A percentile compares a stretch with the other conserved stretches of the same genome.
Conservation (phyloP, 1,140 invertebrate genomes). For the Schlechtendalia chinensis region DNA sequence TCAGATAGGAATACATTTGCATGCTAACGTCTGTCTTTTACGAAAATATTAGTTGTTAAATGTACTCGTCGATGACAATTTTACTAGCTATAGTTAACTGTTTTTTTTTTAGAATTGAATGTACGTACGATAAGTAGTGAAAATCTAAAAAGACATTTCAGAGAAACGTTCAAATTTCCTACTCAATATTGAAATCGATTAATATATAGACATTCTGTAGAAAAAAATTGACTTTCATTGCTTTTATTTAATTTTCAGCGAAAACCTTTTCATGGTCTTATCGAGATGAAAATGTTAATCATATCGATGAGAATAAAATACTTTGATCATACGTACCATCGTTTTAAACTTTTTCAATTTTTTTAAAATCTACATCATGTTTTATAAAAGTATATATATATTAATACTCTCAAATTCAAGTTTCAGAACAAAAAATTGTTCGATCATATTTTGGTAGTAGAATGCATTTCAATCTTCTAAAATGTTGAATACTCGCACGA, state of each 20-base stretch:
- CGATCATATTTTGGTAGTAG: neutral
- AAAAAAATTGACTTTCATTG: neutral
- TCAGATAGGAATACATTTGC: too few species aligned
- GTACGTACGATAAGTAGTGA: too few species aligned
- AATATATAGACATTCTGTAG: neutral
- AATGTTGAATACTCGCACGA: neutral
- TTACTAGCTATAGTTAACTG: too few species aligned
- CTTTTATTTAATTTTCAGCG: neutral
- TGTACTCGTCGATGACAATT: too few species aligned
- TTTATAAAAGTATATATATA: neutral
- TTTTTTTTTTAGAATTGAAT: too few species aligned
- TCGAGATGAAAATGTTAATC: too few species aligned
- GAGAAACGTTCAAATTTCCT: neutral
- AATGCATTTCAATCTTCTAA: too few species aligned
- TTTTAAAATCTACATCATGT: neutral
- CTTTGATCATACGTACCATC: too few species aligned
- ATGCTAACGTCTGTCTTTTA: too few species aligned
- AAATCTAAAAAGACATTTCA: too few species aligned
- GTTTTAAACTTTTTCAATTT: neutral
- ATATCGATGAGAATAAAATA: too few species aligned
- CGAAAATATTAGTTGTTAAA: too few species aligned
- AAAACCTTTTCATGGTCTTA: neutral
- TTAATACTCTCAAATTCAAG: conserved; percentile 2
- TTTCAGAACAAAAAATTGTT: neutral
- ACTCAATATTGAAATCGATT: neutral